A percentile compares a stretch with the other conserved stretches of the same genome.
Evolutionary conservation across 2,888 invertebrate species (phyloP).

Genomic region (Portevinia maculata): DNA sequence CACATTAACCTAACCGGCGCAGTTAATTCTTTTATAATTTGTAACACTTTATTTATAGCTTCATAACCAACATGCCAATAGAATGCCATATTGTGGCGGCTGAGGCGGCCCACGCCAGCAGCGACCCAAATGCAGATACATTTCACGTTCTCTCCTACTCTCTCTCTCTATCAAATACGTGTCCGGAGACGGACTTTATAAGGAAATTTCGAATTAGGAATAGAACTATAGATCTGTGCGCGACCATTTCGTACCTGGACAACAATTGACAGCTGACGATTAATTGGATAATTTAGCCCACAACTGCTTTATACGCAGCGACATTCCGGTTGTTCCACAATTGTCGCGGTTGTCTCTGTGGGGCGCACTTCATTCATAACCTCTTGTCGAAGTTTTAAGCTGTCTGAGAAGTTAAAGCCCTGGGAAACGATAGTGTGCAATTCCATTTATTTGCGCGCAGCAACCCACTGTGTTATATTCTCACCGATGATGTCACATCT

Average conservation of each 20-base stretch:
- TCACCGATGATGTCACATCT: constrained; percentile 64
- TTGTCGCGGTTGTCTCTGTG: neutral
- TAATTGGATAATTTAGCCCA: constrained; percentile 48
- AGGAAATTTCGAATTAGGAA: constrained; percentile 44
- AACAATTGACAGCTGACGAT: constrained; percentile 54
- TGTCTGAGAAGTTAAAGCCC: constrained; percentile 30
- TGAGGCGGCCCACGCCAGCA: constrained; percentile 25
- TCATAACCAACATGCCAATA: constrained; percentile 56
- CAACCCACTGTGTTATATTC: constrained; percentile 57
- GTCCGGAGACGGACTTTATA: constrained; percentile 22
- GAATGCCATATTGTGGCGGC: constrained; percentile 36
- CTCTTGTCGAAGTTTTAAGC: constrained; percentile 1
- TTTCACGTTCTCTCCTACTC: neutral
- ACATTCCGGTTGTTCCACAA: constrained; percentile 40
- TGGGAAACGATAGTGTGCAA: constrained; percentile 23
- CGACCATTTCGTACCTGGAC: constrained; percentile 4
- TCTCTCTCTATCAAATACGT: neutral
- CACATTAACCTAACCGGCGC: constrained; percentile 16
- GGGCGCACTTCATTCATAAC: constrained; percentile 23
- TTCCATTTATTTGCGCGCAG: constrained; percentile 11
- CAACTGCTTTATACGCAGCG: constrained; percentile 30
- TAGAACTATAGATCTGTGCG: constrained; percentile 49
- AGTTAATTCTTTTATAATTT: constrained; percentile 55
- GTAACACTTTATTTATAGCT: constrained; percentile 69
- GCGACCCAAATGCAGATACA: constrained; percentile 33